These are phyloP conservation scores for Mimumesa dahlbomi DNA, from an alignment of 2,888 invertebrate genomes.

Conservation along the genomic window DNA sequence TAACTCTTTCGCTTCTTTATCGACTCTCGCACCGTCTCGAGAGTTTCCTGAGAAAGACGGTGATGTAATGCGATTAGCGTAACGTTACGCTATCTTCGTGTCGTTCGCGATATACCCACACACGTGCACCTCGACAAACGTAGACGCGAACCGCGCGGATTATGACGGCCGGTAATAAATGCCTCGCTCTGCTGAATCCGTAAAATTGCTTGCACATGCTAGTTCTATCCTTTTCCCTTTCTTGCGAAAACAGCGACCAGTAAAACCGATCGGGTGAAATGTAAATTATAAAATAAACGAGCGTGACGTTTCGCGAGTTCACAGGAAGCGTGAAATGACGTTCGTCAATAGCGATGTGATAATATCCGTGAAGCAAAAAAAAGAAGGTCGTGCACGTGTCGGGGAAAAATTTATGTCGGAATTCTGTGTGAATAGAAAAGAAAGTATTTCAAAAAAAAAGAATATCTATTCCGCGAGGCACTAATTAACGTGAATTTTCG, in stretches of 20 bases:
- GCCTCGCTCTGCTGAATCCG: background rate
- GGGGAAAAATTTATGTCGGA: too few species aligned
- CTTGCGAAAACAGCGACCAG: background rate
- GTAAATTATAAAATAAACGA: too few species aligned
- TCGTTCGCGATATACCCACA: background rate
- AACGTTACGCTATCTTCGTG: conserved; percentile 25
- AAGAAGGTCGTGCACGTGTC: too few species aligned
- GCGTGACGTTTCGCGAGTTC: too few species aligned
- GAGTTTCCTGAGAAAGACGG: conserved; percentile 35
- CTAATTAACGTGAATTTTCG: background rate
- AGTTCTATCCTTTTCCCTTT: background rate
- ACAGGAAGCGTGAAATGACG: too few species aligned
- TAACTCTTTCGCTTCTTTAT: background rate
- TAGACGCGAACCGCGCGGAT: background rate
- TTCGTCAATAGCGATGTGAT: too few species aligned
- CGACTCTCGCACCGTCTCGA: background rate
- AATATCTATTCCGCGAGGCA: background rate
- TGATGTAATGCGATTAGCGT: conserved; percentile 48
- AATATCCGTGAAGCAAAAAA: too few species aligned
- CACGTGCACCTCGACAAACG: background rate
- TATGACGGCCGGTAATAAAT: conserved; percentile 1
- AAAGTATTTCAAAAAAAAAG: too few species aligned
- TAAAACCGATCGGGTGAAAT: conserved; percentile 11
- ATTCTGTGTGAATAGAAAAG: too few species aligned
- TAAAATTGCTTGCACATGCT: background rate